A percentile compares a stretch with the other conserved stretches of the same genome.
Evolutionary conservation across 2,888 invertebrate species (phyloP).

Genomic region (Heliothis peltigera): DNA sequence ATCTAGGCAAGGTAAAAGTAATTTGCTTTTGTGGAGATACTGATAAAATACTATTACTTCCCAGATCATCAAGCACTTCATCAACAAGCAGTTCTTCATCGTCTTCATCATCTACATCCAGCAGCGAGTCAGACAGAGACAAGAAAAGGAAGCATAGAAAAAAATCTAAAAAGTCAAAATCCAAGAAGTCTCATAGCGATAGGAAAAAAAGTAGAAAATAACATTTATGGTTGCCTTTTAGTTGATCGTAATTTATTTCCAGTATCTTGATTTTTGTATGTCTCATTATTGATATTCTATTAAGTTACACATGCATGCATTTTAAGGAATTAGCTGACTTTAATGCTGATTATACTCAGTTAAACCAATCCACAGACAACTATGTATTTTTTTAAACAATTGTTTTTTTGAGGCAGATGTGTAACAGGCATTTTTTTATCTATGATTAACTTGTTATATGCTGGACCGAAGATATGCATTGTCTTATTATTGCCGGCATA

Average conservation of each 20-base stretch:
- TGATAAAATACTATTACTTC: neutral
- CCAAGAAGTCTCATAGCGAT: conserved; percentile 69
- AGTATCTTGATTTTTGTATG: neutral
- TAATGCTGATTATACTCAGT: too few relatives aligned
- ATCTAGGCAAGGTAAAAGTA: neutral
- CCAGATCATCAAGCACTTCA: conserved; percentile 79
- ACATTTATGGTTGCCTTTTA: conserved; percentile 15
- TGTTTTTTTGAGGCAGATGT: too few relatives aligned
- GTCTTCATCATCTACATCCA: conserved; percentile 72
- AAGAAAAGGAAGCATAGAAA: conserved; percentile 73
- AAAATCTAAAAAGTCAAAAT: conserved; percentile 76
- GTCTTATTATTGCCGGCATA: too few relatives aligned
- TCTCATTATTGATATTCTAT: neutral
- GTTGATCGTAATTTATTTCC: neutral
- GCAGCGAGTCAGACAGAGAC: conserved; percentile 73
- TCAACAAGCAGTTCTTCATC: conserved; percentile 71
- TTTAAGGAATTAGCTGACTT: neutral
- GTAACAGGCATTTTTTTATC: too few relatives aligned
- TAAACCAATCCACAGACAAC: too few relatives aligned
- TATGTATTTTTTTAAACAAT: too few relatives aligned
- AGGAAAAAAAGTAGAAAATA: conserved; percentile 75
- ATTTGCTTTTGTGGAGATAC: neutral
- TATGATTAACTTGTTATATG: too few relatives aligned
- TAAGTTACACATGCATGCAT: neutral
- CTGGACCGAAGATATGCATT: too few relatives aligned